Evolutionary conservation across 2,888 invertebrate genomes (phyloP).

Genomic region (Drosophila pseudotalamancana): DNA sequence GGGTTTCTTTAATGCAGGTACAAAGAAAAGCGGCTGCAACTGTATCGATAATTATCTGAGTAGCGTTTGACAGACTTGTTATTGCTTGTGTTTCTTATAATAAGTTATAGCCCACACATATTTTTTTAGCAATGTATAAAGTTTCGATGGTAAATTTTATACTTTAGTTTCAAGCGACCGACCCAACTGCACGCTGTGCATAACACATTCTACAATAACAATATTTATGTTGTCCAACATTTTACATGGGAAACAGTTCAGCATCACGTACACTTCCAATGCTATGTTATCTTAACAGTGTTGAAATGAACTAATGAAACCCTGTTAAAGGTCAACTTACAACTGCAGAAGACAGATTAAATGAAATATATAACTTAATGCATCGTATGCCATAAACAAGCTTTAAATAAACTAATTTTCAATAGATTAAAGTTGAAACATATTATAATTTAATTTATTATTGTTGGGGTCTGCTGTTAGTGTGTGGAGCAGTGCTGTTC

Average conservation of each 20-base stretch:
- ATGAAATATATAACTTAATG: not conserved
- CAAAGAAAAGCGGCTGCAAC: slow-evolving; percentile 1
- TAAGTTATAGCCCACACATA: slow-evolving; percentile 8
- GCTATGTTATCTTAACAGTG: slow-evolving; percentile 24
- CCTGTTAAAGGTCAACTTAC: slow-evolving; percentile 26
- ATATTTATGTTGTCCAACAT: slow-evolving; percentile 14
- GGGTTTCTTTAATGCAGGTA: no score
- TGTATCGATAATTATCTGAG: slow-evolving; percentile 20
- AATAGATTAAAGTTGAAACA: no score
- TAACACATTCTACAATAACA: slow-evolving; percentile 56
- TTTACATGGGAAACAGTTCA: slow-evolving; percentile 28
- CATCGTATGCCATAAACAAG: not conserved
- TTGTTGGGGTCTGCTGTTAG: not conserved
- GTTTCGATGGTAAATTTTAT: slow-evolving; percentile 17
- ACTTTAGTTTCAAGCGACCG: slow-evolving; percentile 26
- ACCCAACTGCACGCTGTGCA: slow-evolving; percentile 49
- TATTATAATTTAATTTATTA: not conserved
- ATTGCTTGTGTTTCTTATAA: slow-evolving; percentile 25
- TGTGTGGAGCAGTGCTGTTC: not conserved
- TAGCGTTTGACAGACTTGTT: slow-evolving; percentile 4
- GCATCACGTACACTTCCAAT: slow-evolving; percentile 1
- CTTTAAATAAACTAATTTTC: not conserved
- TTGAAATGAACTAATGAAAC: slow-evolving; percentile 2
- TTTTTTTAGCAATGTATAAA: slow-evolving; percentile 13
- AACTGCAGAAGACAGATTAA: not conserved